Conservation (phyloP, 2,888 invertebrate species). For the Synergus gifuensis region DNA sequence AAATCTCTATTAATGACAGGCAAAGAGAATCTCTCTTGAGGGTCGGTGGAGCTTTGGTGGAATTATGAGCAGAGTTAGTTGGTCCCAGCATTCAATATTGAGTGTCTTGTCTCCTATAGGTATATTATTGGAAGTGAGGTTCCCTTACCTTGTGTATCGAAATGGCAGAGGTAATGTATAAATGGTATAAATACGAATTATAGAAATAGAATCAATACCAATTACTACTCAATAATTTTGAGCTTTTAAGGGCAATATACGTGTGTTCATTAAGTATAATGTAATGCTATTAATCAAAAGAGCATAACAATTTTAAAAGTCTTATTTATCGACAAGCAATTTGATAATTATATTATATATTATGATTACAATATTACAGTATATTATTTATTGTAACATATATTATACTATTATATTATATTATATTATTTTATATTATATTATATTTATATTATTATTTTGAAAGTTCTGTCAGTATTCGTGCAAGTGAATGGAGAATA, state of each 20-base stretch:
- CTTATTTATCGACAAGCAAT: too few species aligned
- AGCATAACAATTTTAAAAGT: too few species aligned
- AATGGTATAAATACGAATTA: conserved; percentile 65
- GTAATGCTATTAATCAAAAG: too few species aligned
- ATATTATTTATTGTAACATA: too few species aligned
- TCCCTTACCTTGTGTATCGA: conserved; percentile 88
- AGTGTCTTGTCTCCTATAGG: conserved; percentile 88
- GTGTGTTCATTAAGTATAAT: background rate
- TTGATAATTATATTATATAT: too few species aligned
- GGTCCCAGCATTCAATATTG: conserved; percentile 83
- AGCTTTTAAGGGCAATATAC: conserved; percentile 4
- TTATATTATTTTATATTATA: too few species aligned
- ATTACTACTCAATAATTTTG: background rate
- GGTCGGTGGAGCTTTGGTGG: conserved; percentile 67
- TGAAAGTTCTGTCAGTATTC: too few species aligned
- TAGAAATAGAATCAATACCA: background rate
- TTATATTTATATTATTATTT: too few species aligned
- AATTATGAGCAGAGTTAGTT: conserved; percentile 77
- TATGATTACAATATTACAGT: too few species aligned
- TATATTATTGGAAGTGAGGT: conserved; percentile 89
- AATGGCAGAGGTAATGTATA: conserved; percentile 85
- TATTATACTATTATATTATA: too few species aligned
- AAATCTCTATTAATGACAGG: conserved; percentile 62
- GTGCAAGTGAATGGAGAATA: too few species aligned
- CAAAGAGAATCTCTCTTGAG: conserved; percentile 67